Evolutionary conservation across 64 coral and sea anemone species (phyloP).

Genomic region (Orbicella faveolata): DNA sequence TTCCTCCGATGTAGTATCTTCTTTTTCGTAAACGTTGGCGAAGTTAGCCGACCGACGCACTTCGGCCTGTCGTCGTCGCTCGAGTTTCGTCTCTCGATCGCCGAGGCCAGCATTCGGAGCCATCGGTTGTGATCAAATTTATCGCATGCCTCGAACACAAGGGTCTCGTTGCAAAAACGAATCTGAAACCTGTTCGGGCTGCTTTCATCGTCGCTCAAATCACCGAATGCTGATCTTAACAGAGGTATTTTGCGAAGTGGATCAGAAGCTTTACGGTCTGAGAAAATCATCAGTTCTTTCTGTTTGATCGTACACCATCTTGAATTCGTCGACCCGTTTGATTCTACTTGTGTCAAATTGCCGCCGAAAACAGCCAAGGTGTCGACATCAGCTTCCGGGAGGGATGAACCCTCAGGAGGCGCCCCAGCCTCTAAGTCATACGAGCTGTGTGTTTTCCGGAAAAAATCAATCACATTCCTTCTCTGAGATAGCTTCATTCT

Average conservation of each 20-base stretch:
- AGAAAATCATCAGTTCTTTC: conserved; percentile 65
- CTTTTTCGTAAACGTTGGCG: conserved; percentile 59
- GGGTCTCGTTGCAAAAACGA: conserved; percentile 37
- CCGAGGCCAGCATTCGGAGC: conserved; percentile 62
- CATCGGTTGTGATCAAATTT: conserved; percentile 79
- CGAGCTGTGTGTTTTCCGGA: conserved; percentile 74
- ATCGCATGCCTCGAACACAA: conserved; percentile 56
- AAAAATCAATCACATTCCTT: conserved; percentile 79
- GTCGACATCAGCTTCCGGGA: conserved; percentile 52
- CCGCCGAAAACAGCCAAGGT: conserved; percentile 73
- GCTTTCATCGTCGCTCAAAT: conserved; percentile 58
- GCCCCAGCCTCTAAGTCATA: conserved; percentile 63
- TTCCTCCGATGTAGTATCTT: conserved; percentile 58
- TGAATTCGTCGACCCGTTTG: conserved; percentile 42
- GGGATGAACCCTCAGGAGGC: conserved; percentile 15
- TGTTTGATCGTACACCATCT: conserved; percentile 87
- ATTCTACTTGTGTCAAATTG: conserved; percentile 66
- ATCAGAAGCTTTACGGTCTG: conserved; percentile 59
- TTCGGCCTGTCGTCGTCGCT: conserved; percentile 44
- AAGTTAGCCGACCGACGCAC: conserved; percentile 67
- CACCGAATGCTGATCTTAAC: conserved; percentile 27
- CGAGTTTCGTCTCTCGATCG: conserved; percentile 30
- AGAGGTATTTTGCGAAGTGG: conserved; percentile 59
- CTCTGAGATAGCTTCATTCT: conserved; percentile 73
- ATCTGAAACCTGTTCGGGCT: conserved; percentile 69